phyloP scores from a whole-genome alignment of 2,888 invertebrate genomes.

The Osmoderma eremita region DNA sequence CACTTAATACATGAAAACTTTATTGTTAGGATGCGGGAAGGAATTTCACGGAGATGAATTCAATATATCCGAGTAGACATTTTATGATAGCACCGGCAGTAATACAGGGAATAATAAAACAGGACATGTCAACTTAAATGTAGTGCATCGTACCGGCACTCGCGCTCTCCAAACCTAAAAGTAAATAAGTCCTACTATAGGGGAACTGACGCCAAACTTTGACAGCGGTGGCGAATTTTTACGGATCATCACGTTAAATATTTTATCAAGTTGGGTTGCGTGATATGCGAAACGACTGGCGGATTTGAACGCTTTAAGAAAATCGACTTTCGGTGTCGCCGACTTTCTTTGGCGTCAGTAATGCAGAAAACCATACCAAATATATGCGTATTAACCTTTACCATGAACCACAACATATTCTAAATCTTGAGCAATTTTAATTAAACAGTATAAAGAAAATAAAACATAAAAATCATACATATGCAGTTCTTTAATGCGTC shows the following conservation, averaged over 20 bases:
- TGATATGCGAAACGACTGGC: neutral
- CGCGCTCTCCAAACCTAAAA: slow-evolving; percentile 5
- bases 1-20: slow-evolving; percentile 20
- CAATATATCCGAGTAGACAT: slow-evolving; percentile 29
- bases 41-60: slow-evolving; percentile 19
- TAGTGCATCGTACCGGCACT: slow-evolving; percentile 18
- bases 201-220: neutral
- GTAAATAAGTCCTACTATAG: slow-evolving; percentile 9
- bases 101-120: slow-evolving; percentile 33
- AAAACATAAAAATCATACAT: too few relatives aligned
- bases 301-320: slow-evolving; percentile 24
- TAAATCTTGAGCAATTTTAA: too few relatives aligned
- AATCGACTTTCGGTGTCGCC: slow-evolving; percentile 11
- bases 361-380: too few relatives aligned
- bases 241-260: slow-evolving; percentile 34
- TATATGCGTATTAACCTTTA: too few relatives aligned
- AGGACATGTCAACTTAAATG: slow-evolving; percentile 35
- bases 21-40: slow-evolving; percentile 17
- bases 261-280: slow-evolving; percentile 21
- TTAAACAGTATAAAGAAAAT: too few relatives aligned
- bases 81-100: slow-evolving; percentile 10
- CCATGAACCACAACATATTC: too few relatives aligned
- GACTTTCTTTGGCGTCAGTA: neutral
- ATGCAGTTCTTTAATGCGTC: too few relatives aligned
- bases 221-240: slow-evolving; percentile 17